Base-by-base conservation (phyloP, 2,888 invertebrate species). In the Oscheius sp. region DNA sequence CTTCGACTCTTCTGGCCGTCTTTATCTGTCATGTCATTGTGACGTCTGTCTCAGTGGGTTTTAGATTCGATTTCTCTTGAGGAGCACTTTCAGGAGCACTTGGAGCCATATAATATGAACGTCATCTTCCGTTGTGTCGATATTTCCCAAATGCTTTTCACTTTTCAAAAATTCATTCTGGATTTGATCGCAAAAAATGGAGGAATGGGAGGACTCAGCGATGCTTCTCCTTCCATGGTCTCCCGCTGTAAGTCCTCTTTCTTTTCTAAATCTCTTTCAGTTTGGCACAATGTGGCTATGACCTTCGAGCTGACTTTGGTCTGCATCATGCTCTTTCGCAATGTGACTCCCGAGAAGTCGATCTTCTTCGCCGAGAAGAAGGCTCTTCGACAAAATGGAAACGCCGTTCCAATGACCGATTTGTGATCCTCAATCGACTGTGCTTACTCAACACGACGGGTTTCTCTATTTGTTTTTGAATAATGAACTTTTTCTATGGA, bases 201-300 rank as follows among this genome's bases (percentile, higher is more conserved):
- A 6, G 70, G 66, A 46, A 70, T 70, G 70, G 65, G 66, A 6
- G 70, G 66, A 2, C 23, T 70, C 15, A 55, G 46, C 12, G 33
- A 58, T n/a, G 70, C 66, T 1, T 27, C 70, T 25, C 66, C 70
- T 3, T 39, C 58, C 10, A 67, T 58, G 58, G 61, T 70, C 52
- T 67, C 66, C 33, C 48, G 70, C 57, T 70, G 70, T 70, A 29
- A 65, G 70, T 55, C n/a, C 2, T 17, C 20, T 4, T 12, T 31
- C 17, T 31, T 33, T 52, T 53, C 4, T 53, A 46, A 46, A 6
- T 53, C 27, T 33, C n/a, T 27, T 70, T 46, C 58, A 70, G 70
- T 70, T 34, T 70, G 70, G 70, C 66, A 67, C 52, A 70, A 70
- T 50, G 52, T 67, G 42, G 65, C 70, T n/a, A 70, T 70, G 65